These are phyloP conservation scores for Pygoscelis adeliae DNA, from an alignment of 2,113 vertebrate species.

Conservation along the genomic window DNA sequence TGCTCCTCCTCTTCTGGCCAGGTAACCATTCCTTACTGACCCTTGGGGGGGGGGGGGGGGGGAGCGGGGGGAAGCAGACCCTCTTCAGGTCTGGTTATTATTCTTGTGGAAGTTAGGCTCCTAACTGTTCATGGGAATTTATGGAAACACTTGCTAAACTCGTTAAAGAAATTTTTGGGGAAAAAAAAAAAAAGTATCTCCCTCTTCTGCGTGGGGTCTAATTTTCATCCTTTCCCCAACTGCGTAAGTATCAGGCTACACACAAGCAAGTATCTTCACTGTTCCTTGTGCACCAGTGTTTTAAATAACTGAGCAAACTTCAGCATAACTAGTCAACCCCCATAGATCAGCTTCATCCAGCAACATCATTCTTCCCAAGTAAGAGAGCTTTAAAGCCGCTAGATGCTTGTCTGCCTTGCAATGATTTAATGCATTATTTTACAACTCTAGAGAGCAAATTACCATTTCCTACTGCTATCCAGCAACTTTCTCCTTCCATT, in stretches of 20 bases:
- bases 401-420: neutral
- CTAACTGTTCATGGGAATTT: neutral
- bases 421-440: neutral
- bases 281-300: neutral
- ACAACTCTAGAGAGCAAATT: neutral
- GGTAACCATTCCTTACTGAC: neutral
- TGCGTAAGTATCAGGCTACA: neutral
- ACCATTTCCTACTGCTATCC: neutral
- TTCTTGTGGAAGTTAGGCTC: neutral
- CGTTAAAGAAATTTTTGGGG: neutral
- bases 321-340: neutral
- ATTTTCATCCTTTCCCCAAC: neutral
- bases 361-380: neutral
- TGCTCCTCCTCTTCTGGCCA: neutral
- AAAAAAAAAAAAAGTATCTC: neutral
- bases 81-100: accelerated
- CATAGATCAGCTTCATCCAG: neutral
- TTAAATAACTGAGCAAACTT: neutral
- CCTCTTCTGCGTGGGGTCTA: accelerated
- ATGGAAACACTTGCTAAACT: neutral
- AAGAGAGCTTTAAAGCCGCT: neutral
- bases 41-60: neutral
- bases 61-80: no score
- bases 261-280: neutral
- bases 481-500: neutral